Percentiles rank a stretch among this genome's conserved stretches.
phyloP scores from a whole-genome alignment of 2,797 vertebrate species.

The Tamandua tetradactyla region DNA sequence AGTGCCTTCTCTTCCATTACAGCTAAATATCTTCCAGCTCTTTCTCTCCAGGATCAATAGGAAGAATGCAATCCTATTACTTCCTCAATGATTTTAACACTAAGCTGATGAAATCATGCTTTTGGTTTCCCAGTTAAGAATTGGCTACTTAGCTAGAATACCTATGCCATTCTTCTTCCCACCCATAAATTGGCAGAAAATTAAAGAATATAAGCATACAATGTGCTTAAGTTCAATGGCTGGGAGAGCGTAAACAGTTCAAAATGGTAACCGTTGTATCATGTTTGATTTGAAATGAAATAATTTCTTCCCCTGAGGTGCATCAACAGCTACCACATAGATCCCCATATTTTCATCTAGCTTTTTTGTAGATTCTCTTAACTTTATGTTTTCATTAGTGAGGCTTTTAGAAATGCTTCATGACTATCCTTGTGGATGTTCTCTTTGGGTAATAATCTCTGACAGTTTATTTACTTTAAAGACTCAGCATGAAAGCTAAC shows the following conservation, averaged over 20 bases:
- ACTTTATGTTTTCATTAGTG: background rate
- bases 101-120: background rate
- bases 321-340: background rate
- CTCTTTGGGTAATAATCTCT: background rate
- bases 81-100: background rate
- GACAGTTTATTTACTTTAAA: conserved; percentile 33
- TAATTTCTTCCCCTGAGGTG: background rate
- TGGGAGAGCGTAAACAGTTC: background rate
- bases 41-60: background rate
- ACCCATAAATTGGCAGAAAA: background rate
- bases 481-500: background rate
- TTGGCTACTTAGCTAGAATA: background rate
- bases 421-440: background rate
- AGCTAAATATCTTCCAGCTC: background rate
- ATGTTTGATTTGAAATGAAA: conserved; percentile 48
- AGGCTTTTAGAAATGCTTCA: background rate
- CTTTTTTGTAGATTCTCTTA: background rate
- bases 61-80: background rate
- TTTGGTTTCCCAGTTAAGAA: background rate
- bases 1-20: background rate
- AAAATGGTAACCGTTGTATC: background rate
- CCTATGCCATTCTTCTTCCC: conserved; percentile 19
- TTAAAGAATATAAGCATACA: background rate
- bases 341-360: background rate
- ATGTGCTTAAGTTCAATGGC: background rate